Evolutionary conservation across 2,797 vertebrate species (phyloP).

Genomic region (Balearica regulorum): DNA sequence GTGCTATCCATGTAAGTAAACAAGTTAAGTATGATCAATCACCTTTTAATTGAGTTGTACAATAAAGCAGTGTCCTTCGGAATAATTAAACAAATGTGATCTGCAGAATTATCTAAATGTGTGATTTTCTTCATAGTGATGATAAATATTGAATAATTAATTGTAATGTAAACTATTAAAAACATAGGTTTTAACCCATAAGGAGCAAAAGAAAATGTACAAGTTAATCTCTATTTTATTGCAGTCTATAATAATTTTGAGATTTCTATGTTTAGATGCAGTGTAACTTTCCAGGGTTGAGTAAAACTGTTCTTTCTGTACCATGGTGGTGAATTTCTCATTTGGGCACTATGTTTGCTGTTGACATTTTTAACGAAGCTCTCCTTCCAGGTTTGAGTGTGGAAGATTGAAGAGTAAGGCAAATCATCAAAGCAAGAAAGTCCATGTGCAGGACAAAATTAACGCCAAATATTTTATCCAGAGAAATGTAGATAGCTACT

Average conservation of each 20-base stretch:
- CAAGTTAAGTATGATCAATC: neutral
- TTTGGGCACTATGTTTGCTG: neutral
- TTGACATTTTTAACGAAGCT: neutral
- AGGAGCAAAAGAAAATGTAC: neutral
- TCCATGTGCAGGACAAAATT: neutral
- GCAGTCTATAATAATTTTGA: neutral
- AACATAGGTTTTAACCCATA: neutral
- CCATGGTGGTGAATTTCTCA: neutral
- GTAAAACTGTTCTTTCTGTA: neutral
- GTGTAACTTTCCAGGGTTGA: neutral
- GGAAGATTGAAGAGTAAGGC: neutral
- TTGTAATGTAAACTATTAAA: neutral
- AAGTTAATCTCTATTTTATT: neutral
- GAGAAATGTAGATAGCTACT: neutral
- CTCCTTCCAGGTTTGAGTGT: neutral
- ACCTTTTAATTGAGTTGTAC: neutral
- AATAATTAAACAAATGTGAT: neutral
- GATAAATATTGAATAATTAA: neutral
- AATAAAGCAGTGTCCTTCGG: neutral
- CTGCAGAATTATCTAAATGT: neutral
- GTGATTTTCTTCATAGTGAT: neutral
- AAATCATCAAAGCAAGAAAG: neutral
- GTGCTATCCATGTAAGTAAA: neutral
- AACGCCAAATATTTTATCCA: neutral
- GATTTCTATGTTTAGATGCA: neutral